Conservation (phyloP, 2,113 vertebrate genomes). For the Glaucomys volans region DNA sequence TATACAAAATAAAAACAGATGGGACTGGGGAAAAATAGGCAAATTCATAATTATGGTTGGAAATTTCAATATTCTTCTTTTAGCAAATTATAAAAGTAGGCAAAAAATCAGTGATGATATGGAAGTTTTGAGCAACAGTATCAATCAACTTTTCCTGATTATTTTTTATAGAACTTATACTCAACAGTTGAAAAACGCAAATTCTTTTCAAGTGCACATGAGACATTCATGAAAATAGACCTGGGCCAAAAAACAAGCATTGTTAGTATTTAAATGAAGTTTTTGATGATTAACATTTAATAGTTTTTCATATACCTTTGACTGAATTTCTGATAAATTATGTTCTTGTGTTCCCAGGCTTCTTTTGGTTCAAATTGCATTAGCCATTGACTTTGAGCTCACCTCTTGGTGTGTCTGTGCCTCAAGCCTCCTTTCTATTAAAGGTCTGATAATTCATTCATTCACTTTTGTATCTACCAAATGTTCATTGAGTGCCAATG, state of each 20-base stretch:
- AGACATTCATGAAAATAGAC: neutral
- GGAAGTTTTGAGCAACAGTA: neutral
- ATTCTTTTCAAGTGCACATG: neutral
- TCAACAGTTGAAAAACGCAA: neutral
- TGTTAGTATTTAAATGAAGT: neutral
- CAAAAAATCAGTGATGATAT: neutral
- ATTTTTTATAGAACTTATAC: neutral
- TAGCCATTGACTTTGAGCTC: neutral
- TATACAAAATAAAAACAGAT: constrained; percentile 8
- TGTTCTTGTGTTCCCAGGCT: neutral
- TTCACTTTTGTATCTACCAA: neutral
- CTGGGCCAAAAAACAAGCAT: neutral
- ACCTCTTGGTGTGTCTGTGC: neutral
- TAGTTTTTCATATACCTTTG: neutral
- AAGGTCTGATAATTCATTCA: neutral
- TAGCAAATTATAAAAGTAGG: neutral
- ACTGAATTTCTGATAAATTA: neutral
- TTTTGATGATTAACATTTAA: neutral
- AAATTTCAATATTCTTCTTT: neutral
- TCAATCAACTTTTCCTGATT: neutral
- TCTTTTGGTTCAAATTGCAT: neutral
- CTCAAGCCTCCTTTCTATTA: neutral
- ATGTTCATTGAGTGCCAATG: neutral
- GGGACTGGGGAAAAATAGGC: neutral
- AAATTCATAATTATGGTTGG: neutral